phyloP scores from a whole-genome alignment of 2,888 invertebrate species.

The Gastracanthus pulcherrimus region DNA sequence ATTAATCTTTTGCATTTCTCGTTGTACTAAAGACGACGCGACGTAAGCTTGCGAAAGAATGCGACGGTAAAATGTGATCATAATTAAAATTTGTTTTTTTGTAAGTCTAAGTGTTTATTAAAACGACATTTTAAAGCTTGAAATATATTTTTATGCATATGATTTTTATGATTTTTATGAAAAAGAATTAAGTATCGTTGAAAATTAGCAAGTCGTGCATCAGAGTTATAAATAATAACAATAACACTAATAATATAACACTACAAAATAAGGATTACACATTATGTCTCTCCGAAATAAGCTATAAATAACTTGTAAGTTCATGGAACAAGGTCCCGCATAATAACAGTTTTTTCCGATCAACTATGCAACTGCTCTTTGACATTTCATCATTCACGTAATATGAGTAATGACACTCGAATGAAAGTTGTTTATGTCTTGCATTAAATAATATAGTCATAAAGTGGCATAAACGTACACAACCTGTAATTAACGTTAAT shows the following conservation, averaged over 20 bases:
- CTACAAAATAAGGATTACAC: not conserved
- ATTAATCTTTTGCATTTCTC: not conserved
- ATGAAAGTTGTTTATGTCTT: constrained; percentile 15
- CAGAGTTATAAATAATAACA: too few species aligned
- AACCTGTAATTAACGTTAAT: not conserved
- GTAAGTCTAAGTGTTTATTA: too few species aligned
- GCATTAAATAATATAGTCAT: not conserved
- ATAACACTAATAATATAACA: not conserved
- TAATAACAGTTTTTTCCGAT: not conserved
- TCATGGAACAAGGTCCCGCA: not conserved
- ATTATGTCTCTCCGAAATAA: not conserved
- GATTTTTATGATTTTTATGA: too few species aligned
- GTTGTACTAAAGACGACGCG: too few species aligned
- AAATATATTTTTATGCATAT: too few species aligned
- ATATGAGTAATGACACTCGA: constrained; percentile 2
- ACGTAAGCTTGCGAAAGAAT: not conserved
- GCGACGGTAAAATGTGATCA: too few species aligned
- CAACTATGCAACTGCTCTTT: not conserved
- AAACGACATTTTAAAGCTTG: too few species aligned
- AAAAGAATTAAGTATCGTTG: too few species aligned
- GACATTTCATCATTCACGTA: constrained; percentile 11
- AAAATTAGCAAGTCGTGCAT: too few species aligned
- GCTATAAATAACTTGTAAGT: not conserved
- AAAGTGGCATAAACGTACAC: not conserved
- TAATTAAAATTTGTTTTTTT: too few species aligned